phyloP scores from a whole-genome alignment of 2,113 vertebrate genomes.

The Dasyurus viverrinus region DNA sequence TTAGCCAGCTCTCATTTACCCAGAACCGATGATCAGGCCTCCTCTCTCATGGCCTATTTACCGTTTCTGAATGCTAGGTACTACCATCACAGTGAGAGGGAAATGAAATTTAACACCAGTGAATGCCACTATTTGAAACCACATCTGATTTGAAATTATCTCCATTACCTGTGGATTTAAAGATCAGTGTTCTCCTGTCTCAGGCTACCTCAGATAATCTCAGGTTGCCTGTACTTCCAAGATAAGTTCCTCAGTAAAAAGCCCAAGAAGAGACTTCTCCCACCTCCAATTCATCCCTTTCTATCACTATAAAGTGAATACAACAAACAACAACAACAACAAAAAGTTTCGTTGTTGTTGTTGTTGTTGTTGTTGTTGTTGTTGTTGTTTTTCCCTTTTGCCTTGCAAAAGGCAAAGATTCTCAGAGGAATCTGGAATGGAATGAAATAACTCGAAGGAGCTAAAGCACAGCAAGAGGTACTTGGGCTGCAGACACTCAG shows the following conservation, averaged over 20 bases:
- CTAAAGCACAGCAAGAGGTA: neutral
- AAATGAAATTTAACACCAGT: constrained; percentile 26
- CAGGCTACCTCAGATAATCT: constrained; percentile 42
- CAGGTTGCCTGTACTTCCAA: neutral
- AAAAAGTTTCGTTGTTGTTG: constrained; percentile 4
- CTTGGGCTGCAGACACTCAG: constrained; percentile 24
- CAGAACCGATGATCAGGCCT: constrained; percentile 42
- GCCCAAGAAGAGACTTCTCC: neutral
- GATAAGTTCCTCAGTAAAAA: neutral
- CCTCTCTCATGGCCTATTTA: constrained; percentile 34
- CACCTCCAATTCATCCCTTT: neutral
- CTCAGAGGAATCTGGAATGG: constrained; percentile 10
- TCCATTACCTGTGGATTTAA: constrained; percentile 62
- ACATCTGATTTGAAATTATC: constrained; percentile 66
- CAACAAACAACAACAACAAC: neutral
- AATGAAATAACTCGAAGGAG: constrained; percentile 12
- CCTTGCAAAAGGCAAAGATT: neutral
- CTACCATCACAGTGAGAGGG: neutral
- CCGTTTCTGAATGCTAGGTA: constrained; percentile 53
- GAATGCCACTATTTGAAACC: neutral
- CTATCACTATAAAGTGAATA: constrained; percentile 34
- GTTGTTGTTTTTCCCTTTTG: neutral
- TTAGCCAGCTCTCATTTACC: constrained; percentile 60
- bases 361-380: neutral
- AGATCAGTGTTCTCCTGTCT: constrained; percentile 26